These are phyloP conservation scores for Callyntrura guangdongensis DNA, from an alignment of 2,888 invertebrate genomes.

Conservation along the genomic window DNA sequence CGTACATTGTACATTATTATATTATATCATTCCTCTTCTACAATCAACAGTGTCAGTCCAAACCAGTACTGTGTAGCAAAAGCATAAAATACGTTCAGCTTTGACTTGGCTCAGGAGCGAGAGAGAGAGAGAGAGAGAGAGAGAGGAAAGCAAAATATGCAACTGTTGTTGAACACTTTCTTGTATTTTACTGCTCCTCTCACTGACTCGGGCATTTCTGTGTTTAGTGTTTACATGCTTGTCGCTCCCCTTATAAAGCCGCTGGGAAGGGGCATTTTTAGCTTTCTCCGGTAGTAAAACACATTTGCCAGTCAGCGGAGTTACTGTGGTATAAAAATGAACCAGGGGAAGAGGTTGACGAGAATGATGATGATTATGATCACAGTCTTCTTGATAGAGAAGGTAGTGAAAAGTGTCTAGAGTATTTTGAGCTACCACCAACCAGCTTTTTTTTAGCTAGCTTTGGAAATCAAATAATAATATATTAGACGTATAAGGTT, in stretches of 20 bases:
- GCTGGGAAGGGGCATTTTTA: not conserved
- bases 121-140: not conserved
- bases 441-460: too few species aligned
- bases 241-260: not conserved
- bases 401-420: too few species aligned
- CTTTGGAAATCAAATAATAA: too few species aligned
- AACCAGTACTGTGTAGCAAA: not conserved
- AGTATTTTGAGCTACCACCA: too few species aligned
- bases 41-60: conserved; percentile 51
- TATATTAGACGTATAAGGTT: too few species aligned
- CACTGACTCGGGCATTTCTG: not conserved
- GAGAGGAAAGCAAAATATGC: not conserved
- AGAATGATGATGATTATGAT: too few species aligned
- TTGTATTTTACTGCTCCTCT: not conserved
- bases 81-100: conserved; percentile 1
- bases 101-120: not conserved
- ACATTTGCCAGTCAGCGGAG: too few species aligned
- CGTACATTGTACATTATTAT: not conserved
- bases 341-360: too few species aligned
- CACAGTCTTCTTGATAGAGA: too few species aligned
- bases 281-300: too few species aligned
- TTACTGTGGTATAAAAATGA: too few species aligned
- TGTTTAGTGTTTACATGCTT: not conserved
- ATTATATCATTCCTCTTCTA: not conserved
- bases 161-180: conserved; percentile 43